phyloP scores from a whole-genome alignment of 2,797 vertebrate species.

The Alosa sapidissima region DNA sequence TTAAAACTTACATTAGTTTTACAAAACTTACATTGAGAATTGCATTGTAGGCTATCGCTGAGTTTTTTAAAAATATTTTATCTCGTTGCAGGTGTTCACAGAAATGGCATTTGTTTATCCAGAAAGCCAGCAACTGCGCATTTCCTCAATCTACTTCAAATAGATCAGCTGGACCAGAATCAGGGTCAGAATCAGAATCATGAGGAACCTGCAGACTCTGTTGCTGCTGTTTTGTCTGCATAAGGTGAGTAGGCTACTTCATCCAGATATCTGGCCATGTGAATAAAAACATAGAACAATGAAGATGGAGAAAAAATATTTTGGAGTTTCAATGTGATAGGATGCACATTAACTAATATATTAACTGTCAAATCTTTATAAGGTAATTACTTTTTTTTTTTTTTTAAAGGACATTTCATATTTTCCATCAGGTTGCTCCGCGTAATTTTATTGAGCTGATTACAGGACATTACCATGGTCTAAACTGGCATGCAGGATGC shows the following conservation, averaged over 20 bases:
- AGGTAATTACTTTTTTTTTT: not conserved
- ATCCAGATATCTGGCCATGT: not conserved
- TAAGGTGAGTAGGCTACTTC: conserved; percentile 66
- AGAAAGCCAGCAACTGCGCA: conserved; percentile 65
- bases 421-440: not conserved
- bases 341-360: not conserved
- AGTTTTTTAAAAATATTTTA: not conserved
- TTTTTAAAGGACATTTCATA: no score
- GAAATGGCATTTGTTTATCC: conserved; percentile 60
- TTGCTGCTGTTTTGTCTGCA: conserved; percentile 68
- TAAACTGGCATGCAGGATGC: conserved; percentile 39
- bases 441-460: conserved; percentile 39
- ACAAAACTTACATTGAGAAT: not conserved
- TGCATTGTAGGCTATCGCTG: not conserved
- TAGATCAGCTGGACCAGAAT: conserved; percentile 53
- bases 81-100: conserved; percentile 57
- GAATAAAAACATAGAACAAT: not conserved
- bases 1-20: no score
- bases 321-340: not conserved
- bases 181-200: no score
- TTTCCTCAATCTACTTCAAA: conserved; percentile 61
- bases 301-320: not conserved
- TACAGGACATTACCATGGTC: conserved; percentile 23
- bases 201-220: conserved; percentile 68
- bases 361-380: not conserved